phyloP scores from a whole-genome alignment of 2,888 invertebrate genomes.

The Hesperia comma region DNA sequence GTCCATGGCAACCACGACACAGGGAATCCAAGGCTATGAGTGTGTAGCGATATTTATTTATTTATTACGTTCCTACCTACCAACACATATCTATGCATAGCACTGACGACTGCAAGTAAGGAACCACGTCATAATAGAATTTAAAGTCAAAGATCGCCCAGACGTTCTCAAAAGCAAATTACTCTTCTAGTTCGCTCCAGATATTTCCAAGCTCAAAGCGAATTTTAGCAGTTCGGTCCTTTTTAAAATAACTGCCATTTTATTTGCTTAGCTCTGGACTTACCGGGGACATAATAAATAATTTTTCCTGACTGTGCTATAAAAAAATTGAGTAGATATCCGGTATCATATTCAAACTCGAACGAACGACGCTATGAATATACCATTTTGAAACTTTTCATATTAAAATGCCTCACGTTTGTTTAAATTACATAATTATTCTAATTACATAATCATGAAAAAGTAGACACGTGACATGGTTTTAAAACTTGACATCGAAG shows the following conservation, averaged over 20 bases:
- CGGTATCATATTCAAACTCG: no score
- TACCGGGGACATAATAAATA: slow-evolving; percentile 1
- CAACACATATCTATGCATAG: no score
- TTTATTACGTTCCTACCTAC: no score
- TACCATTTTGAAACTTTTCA: no score
- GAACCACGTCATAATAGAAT: background rate
- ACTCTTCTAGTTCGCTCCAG: slow-evolving; percentile 19
- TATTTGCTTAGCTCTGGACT: slow-evolving; percentile 21
- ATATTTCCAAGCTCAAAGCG: slow-evolving; percentile 30
- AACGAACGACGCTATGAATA: no score
- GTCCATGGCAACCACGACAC: no score
- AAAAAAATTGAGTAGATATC: no score
- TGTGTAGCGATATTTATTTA: no score
- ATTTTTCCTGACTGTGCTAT: background rate
- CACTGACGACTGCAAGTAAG: background rate
- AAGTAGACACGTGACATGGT: slow-evolving; percentile 30
- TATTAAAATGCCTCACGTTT: no score
- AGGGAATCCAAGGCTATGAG: no score
- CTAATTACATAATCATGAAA: slow-evolving; percentile 8
- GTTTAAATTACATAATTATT: no score
- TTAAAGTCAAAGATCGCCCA: slow-evolving; percentile 21
- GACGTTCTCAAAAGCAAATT: slow-evolving; percentile 27
- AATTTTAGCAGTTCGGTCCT: slow-evolving; percentile 27
- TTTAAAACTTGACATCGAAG: slow-evolving; percentile 27
- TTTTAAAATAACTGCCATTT: slow-evolving; percentile 31